Percentiles rank a stretch among this genome's conserved stretches.
phyloP scores from a whole-genome alignment of 2,797 vertebrate genomes.

The Carapus acus region DNA sequence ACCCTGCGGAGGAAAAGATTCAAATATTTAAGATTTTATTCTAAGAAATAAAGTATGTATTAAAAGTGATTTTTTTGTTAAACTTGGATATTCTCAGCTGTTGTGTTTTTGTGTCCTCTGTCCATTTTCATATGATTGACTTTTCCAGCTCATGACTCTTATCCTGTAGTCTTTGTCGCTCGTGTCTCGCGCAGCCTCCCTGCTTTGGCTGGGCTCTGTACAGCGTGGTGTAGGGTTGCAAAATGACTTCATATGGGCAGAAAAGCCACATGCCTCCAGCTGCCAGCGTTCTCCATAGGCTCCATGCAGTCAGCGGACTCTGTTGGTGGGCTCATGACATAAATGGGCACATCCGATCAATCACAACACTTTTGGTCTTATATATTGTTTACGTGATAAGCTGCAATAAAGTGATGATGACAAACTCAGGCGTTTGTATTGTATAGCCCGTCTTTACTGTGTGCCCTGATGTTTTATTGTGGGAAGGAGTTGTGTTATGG shows the following conservation, averaged over 20 bases:
- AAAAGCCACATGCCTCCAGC: constrained; percentile 49
- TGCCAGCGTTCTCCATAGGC: constrained; percentile 51
- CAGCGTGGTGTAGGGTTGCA: constrained; percentile 61
- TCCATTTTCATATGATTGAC: constrained; percentile 68
- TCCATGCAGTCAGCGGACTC: constrained; percentile 52
- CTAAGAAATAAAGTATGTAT: constrained; percentile 76
- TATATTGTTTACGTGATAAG: constrained; percentile 71
- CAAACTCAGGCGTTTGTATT: constrained; percentile 45
- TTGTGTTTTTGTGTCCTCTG: constrained; percentile 68
- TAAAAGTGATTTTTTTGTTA: constrained; percentile 79
- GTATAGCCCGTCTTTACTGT: constrained; percentile 51
- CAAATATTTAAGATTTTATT: constrained; percentile 75
- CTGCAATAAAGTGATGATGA: constrained; percentile 69
- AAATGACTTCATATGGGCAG: constrained; percentile 59
- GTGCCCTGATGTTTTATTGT: no score
- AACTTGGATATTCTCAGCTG: constrained; percentile 72
- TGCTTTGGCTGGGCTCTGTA: constrained; percentile 56
- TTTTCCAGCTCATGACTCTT: constrained; percentile 62
- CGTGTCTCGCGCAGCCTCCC: constrained; percentile 54
- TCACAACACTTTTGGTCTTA: constrained; percentile 75
- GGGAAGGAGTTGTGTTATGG: background rate
- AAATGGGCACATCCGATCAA: constrained; percentile 62
- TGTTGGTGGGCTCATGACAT: constrained; percentile 55
- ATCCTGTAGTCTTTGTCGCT: constrained; percentile 64
- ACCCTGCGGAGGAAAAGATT: constrained; percentile 59